Base-by-base conservation (phyloP, 2,113 vertebrate genomes). In the Diadophis punctatus region DNA sequence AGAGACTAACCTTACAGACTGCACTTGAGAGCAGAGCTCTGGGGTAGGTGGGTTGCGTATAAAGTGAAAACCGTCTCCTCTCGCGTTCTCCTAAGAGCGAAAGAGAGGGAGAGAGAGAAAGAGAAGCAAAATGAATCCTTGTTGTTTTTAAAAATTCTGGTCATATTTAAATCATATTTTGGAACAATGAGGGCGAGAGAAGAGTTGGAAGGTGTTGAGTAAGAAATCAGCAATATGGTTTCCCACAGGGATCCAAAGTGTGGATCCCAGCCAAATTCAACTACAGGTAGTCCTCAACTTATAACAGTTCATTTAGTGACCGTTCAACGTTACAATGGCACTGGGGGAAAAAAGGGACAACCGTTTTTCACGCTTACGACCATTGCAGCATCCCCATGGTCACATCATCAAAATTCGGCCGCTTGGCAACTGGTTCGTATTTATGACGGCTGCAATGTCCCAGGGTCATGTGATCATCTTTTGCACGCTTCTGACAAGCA, bases 1-100 rank as follows among this genome's bases (percentile, higher is more conserved):
- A 86, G 46, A 43, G 5, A 60, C 92, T 90, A 60, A 90, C 92
- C 92, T 93, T 90, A 49, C 30, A 52, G 92, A 93, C 8, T 27
- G 30, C 10, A 93, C 53, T 90, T 93, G 88, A 25, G 88, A 52
- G n/a, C 55, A 39, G 48, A 93, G 55, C 14, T 93, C 92, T 63
- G 88, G 23, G 63, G 92, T 60, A 52, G 53, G 46, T 51, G 55
- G 22, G 30, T 16, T 51, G 25, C 27, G 60, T 25, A 9, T 27
- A 43, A 22, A 1, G 39, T 43, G 22, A 43, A 39, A 63, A 63
- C 14, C 0, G 6, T 48, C 23, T 86, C 55, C 25, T 68, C 10
- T 53, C 48, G 22, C 55, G 5, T 34, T 8, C 23, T 86, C 74
- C 92, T 90, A 10, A 56, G 34, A 90, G 30, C 2, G 49, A 92